Conservation (phyloP, 2,797 vertebrate species). For the Poeciliopsis gracilis region DNA sequence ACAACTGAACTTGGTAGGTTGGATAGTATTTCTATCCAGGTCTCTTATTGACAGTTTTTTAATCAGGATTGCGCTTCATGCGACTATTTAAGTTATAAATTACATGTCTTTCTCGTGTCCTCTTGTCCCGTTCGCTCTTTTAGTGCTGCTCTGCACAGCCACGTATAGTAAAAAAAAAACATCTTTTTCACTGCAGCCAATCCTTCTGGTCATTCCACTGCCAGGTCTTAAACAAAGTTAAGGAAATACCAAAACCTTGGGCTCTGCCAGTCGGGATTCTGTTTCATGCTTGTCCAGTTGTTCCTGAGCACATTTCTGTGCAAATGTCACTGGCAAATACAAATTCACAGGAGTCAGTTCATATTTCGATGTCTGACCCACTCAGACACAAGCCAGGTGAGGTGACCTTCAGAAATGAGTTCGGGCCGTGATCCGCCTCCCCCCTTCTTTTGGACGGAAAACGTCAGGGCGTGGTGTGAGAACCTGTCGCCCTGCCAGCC, state of each 20-base stretch:
- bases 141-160: neutral
- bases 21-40: no score
- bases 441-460: conserved; percentile 23
- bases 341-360: conserved; percentile 1
- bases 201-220: neutral
- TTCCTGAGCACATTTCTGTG: neutral
- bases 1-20: no score
- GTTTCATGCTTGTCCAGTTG: neutral
- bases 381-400: conserved; percentile 17
- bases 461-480: conserved; percentile 56
- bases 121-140: no score
- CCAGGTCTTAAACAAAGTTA: neutral
- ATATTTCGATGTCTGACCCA: conserved; percentile 10
- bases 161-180: neutral
- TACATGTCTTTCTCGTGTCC: neutral
- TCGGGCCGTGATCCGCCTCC: conserved; percentile 24
- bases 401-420: conserved; percentile 8
- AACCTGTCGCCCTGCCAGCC: conserved; percentile 56
- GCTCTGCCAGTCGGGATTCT: conserved; percentile 4
- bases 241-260: neutral
- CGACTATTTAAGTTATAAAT: neutral
- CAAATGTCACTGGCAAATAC: neutral
- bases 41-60: neutral
- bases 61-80: neutral
- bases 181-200: neutral